A percentile compares a stretch with the other conserved stretches of the same genome.
phyloP scores from a whole-genome alignment of 2,113 vertebrate genomes.

The Equus quagga region DNA sequence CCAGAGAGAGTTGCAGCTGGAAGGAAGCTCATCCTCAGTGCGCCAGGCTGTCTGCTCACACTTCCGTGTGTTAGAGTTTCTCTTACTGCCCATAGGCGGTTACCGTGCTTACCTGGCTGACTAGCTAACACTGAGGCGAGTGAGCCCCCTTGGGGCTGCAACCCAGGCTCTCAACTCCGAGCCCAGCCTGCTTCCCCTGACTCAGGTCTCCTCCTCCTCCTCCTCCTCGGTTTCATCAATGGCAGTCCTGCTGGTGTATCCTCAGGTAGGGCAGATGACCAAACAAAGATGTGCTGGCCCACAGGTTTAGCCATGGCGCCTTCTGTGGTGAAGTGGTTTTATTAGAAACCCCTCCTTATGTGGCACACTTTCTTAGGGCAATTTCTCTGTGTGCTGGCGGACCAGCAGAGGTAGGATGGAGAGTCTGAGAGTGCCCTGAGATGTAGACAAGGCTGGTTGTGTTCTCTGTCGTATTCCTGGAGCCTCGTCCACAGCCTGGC shows the following conservation, averaged over 20 bases:
- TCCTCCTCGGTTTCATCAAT: background rate
- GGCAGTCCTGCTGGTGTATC: background rate
- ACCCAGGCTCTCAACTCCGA: background rate
- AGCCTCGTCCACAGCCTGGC: background rate
- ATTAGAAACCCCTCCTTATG: background rate
- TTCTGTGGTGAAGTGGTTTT: background rate
- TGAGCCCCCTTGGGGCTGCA: background rate
- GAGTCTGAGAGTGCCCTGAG: background rate
- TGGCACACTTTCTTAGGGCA: background rate
- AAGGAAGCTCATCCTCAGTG: fast-evolving
- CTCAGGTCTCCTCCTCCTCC: too few relatives aligned
- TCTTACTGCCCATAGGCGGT: background rate
- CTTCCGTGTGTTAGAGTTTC: background rate
- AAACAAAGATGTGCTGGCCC: too few relatives aligned
- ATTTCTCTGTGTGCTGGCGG: background rate
- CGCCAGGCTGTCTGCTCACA: background rate
- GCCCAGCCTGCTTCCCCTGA: background rate
- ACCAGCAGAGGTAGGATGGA: background rate
- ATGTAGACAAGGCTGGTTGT: background rate
- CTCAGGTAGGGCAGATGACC: background rate
- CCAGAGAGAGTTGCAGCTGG: background rate
- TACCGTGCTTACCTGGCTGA: background rate
- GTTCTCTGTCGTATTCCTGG: background rate
- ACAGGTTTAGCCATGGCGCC: background rate
- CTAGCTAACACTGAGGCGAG: background rate